These are phyloP conservation scores for Archaeoteleia sp. DNA, from an alignment of 2,888 invertebrate genomes.

Conservation along the genomic window DNA sequence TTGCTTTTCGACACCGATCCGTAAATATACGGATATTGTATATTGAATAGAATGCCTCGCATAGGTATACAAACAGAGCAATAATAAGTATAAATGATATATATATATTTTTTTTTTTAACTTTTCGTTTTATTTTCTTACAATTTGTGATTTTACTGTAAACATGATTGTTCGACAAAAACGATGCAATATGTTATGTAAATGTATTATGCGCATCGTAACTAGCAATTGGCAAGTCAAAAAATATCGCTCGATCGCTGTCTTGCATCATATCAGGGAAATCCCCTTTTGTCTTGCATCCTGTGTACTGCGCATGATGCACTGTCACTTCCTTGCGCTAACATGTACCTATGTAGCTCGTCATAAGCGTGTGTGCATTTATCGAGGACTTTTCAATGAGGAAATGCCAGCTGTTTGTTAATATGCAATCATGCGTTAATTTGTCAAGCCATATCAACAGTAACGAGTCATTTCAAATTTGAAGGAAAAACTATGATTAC, in stretches of 20 bases:
- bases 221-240: conserved; percentile 21
- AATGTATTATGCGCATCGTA: conserved; percentile 5
- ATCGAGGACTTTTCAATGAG: conserved; percentile 29
- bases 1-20: no score
- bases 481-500: no score
- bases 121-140: no score
- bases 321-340: conserved; percentile 44
- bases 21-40: no score
- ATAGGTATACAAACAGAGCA: no score
- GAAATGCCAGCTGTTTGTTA: conserved; percentile 41
- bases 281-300: conserved; percentile 48
- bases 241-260: conserved; percentile 25
- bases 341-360: conserved; percentile 22
- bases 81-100: no score
- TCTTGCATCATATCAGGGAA: conserved; percentile 40
- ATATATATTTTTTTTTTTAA: no score
- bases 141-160: neutral
- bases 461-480: neutral
- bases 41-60: no score
- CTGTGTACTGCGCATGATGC: conserved; percentile 34
- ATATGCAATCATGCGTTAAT: conserved; percentile 48
- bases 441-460: conserved; percentile 38
- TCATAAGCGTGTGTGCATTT: conserved; percentile 18
- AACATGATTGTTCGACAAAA: neutral
- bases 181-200: conserved; percentile 18